Conservation (phyloP, 2,113 vertebrate species). For the Narcine bancroftii region DNA sequence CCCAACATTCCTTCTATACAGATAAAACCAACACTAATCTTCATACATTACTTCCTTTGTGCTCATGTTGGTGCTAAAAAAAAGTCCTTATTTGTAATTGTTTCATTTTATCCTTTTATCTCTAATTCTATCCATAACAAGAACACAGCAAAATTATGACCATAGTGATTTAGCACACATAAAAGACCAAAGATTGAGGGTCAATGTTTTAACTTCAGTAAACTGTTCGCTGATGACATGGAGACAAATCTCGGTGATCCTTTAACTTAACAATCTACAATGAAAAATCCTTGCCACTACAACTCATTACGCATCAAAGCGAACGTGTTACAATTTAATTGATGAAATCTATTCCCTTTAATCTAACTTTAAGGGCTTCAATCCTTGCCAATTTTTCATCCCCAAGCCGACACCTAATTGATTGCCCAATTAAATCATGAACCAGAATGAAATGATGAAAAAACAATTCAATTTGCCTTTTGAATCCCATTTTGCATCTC, state of each 20-base stretch:
- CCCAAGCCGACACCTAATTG: too few relatives aligned
- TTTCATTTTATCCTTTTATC: background rate
- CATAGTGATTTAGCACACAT: background rate
- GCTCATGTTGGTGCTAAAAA: background rate
- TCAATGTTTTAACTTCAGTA: background rate
- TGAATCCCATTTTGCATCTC: too few relatives aligned
- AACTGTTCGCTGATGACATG: background rate
- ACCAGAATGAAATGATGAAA: too few relatives aligned
- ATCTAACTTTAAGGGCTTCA: too few relatives aligned
- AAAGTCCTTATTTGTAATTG: background rate
- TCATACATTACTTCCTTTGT: background rate
- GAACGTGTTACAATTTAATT: background rate
- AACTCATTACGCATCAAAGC: background rate
- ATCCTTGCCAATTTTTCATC: too few relatives aligned
- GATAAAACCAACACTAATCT: constrained; percentile 1
- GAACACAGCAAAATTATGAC: background rate
- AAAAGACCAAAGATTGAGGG: background rate
- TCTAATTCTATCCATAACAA: background rate
- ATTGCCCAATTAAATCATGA: too few relatives aligned
- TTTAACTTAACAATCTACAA: background rate
- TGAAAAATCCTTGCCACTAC: too few relatives aligned
- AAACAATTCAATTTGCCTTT: too few relatives aligned
- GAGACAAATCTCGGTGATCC: background rate
- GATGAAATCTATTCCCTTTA: background rate
- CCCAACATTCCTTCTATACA: too few relatives aligned